A percentile compares a stretch with the other conserved stretches of the same genome.
These are phyloP conservation scores for Lordiphosa mommai DNA, from an alignment of 1,140 invertebrate species.

Conservation along the genomic window DNA sequence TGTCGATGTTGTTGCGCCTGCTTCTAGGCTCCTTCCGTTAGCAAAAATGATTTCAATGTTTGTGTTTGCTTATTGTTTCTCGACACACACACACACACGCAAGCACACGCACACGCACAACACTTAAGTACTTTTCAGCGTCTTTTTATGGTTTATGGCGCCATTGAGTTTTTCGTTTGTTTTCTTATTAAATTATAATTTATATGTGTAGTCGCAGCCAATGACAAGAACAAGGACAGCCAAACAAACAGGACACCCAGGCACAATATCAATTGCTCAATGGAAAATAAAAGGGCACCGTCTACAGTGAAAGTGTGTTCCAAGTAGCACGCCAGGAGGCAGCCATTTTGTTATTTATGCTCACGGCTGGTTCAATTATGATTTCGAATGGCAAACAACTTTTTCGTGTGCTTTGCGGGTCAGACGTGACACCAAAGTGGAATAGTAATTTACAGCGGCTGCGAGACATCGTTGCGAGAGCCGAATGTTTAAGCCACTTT, in stretches of 20 bases:
- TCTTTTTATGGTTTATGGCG: constrained; percentile 74
- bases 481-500: too few relatives aligned
- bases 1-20: constrained; percentile 12
- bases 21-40: constrained; percentile 43
- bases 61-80: constrained; percentile 69
- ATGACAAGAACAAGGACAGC: constrained; percentile 10
- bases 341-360: constrained; percentile 56
- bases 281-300: constrained; percentile 49
- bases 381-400: constrained; percentile 49
- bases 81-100: constrained; percentile 34
- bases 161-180: constrained; percentile 76
- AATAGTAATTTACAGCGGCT: constrained; percentile 42
- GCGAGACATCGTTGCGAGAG: constrained; percentile 12
- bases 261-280: constrained; percentile 67
- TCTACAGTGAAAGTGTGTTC: constrained; percentile 5
- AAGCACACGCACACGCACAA: constrained; percentile 2
- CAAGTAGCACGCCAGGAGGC: not conserved
- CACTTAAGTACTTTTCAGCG: constrained; percentile 67
- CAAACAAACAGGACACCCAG: constrained; percentile 2
- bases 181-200: constrained; percentile 78
- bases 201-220: constrained; percentile 62
- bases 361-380: constrained; percentile 39
- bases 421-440: constrained; percentile 38
- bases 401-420: constrained; percentile 24
- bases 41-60: constrained; percentile 66